Evolutionary conservation across 2,888 invertebrate species (phyloP).

Genomic region (Cheilosia vernalis): DNA sequence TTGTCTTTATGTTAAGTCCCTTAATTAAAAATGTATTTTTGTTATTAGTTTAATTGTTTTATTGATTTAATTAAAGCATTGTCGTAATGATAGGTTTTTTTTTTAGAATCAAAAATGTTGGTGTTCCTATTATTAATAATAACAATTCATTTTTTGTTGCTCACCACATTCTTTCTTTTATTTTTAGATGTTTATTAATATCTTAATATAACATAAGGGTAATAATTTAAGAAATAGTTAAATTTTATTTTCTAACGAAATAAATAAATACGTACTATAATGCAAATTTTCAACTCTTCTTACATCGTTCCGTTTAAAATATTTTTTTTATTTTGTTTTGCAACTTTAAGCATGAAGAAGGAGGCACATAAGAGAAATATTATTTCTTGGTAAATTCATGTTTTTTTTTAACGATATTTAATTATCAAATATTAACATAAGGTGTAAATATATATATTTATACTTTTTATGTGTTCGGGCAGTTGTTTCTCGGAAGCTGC

Average conservation of each 20-base stretch:
- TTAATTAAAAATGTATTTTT: conserved; percentile 39
- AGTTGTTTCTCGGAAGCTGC: neutral
- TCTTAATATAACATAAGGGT: conserved; percentile 43
- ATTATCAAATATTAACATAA: conserved; percentile 4
- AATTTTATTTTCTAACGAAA: conserved; percentile 61
- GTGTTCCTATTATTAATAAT: conserved; percentile 40
- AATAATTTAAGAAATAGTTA: conserved; percentile 40
- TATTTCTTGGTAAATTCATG: conserved; percentile 37
- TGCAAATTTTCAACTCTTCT: conserved; percentile 41
- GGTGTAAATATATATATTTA: neutral
- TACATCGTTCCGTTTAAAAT: conserved; percentile 48
- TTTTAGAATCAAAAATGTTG: conserved; percentile 59
- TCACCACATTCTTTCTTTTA: neutral
- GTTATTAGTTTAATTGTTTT: conserved; percentile 50
- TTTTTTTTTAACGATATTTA: conserved; percentile 39
- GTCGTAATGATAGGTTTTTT: conserved; percentile 66
- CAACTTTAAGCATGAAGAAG: conserved; percentile 64
- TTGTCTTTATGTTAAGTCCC: conserved; percentile 38
- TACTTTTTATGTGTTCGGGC: conserved; percentile 45
- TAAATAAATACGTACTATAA: conserved; percentile 50
- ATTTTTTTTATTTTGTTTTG: conserved; percentile 3
- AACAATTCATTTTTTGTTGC: conserved; percentile 23
- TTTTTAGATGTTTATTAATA: conserved; percentile 14
- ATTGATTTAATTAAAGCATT: conserved; percentile 74
- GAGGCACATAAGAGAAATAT: conserved; percentile 73